Conservation (phyloP, 1,140 invertebrate species). For the Bombus confusus region DNA sequence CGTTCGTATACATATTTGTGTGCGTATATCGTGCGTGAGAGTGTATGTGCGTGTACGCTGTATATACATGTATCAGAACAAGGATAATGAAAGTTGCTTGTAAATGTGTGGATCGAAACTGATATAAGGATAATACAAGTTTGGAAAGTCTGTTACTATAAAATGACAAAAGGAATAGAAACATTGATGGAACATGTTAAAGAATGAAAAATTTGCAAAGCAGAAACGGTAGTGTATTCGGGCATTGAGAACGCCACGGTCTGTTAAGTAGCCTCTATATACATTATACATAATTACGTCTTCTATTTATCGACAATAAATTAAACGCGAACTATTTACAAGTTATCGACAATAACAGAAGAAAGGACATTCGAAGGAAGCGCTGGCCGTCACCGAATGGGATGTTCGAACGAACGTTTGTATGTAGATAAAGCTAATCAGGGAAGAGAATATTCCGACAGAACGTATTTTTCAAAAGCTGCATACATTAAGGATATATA, state of each 20-base stretch:
- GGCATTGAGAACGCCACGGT: constrained; percentile 10
- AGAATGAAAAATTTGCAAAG: neutral
- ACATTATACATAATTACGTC: constrained; percentile 41
- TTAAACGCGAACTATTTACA: constrained; percentile 54
- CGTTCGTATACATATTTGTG: neutral
- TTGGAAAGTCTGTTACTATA: neutral
- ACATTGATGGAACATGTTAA: neutral
- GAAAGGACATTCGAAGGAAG: constrained; percentile 50
- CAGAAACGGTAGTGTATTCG: neutral
- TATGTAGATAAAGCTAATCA: constrained; percentile 35
- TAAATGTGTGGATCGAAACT: constrained; percentile 17
- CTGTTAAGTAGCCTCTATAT: constrained; percentile 34
- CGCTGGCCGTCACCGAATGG: constrained; percentile 64
- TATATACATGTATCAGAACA: constrained; percentile 11
- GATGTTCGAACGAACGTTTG: constrained; percentile 54
- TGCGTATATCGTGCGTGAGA: constrained; percentile 25
- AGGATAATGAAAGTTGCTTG: constrained; percentile 55
- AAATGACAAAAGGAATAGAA: neutral
- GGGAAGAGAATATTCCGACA: constrained; percentile 51
- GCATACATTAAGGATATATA: constrained; percentile 58
- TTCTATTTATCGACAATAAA: constrained; percentile 68
- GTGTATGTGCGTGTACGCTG: constrained; percentile 10
- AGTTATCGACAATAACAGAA: constrained; percentile 62
- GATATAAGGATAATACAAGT: neutral
- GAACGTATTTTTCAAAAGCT: constrained; percentile 62